Evolutionary conservation across 2,797 vertebrate genomes (phyloP).

Genomic region (Gymnopithys bicolor): DNA sequence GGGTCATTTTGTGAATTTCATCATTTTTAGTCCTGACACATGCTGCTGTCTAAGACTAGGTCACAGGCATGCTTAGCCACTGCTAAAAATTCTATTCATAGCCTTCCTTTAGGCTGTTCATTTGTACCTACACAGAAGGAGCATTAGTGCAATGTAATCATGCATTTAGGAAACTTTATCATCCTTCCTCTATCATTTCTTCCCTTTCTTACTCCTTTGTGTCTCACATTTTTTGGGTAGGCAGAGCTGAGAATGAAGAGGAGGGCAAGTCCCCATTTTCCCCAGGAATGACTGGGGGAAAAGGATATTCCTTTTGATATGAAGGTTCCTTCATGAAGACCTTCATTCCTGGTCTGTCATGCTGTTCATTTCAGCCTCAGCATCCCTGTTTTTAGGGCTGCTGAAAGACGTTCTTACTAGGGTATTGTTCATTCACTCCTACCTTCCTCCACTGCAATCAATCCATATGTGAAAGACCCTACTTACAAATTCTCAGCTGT

Average conservation of each 20-base stretch:
- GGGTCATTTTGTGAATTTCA: not conserved
- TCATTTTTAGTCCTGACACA: not conserved
- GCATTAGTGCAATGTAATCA: accelerated
- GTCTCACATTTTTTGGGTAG: not conserved
- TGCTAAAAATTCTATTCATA: not conserved
- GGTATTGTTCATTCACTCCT: not conserved
- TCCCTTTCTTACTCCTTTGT: not conserved
- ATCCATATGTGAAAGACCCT: not conserved
- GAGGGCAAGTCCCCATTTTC: accelerated
- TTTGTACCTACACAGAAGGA: not conserved
- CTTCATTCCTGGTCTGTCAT: not conserved
- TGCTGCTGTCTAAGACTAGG: not conserved
- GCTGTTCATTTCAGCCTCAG: not conserved
- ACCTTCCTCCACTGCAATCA: not conserved
- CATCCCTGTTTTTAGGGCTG: not conserved
- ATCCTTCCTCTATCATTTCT: not conserved
- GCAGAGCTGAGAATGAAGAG: not conserved
- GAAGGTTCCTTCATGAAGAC: accelerated
- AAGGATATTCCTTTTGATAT: not conserved
- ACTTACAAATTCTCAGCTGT: not conserved
- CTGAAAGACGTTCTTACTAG: not conserved
- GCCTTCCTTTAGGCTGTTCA: not conserved
- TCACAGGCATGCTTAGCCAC: not conserved
- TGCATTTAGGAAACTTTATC: not conserved
- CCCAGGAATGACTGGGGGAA: accelerated